Evolutionary conservation across 2,113 vertebrate species (phyloP), one percentile per base, ranked within the genome.

Genomic region (Sterna hirundo): DNA sequence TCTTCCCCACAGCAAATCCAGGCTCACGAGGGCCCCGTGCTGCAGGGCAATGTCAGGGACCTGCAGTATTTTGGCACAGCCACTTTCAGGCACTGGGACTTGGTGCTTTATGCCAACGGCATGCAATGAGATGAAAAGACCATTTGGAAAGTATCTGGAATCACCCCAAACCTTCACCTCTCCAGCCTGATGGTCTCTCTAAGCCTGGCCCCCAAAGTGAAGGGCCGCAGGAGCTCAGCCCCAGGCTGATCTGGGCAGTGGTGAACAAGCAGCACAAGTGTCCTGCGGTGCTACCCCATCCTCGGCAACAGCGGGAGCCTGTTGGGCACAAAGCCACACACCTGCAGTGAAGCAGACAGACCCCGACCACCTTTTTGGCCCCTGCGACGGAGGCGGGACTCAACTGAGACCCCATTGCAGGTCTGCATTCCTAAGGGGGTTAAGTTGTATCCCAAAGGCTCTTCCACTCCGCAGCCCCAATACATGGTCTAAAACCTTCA

Each of bases 61-160:
- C 0, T 4, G 13, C 1, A 34, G 66, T 26, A 69, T 60, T 64
- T 60, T 20, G 29, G 69, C 72, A 86, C 38, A 80, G 90, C 68
- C 47, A 32, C 57, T 64, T 64, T n/a, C 81, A 91, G 62, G 44
- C 2, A 2, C 32, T 6, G 17, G 44, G 54, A 44, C 76, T 65
- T 12, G 4, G 40, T 7, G 3, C 36, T 16, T 0, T 0, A 6
- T 18, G 51, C 79, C 86, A 65, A 6, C 2, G 36, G 46, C 34
- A 11, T 0, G 36, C 4, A 13, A 47, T 7, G 69, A 77, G 58
- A 38, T 18, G 17, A 38, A 82, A 92, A 86, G 17, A 51, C 8
- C n/a, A 13, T 26, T 60, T 2, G 0, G 47, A 75, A 62, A 77
- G 40, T 36, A 38, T 15, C 4, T 44, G 34, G 40, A 66, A 85